phyloP scores from a whole-genome alignment of 2,888 invertebrate genomes.

The Polydrusus tereticollis region DNA sequence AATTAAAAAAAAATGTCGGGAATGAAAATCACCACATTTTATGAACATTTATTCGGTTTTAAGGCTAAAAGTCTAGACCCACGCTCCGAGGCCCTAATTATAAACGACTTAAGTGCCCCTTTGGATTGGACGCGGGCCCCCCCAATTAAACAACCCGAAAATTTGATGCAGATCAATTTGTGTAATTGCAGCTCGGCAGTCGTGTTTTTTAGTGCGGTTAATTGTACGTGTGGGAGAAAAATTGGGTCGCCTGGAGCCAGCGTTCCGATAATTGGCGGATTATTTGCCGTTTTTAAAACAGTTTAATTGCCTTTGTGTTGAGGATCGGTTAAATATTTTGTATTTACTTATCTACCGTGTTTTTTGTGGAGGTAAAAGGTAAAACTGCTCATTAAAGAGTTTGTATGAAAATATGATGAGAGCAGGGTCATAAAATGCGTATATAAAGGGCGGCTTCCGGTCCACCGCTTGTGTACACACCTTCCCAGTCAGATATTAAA shows the following conservation, averaged over 20 bases:
- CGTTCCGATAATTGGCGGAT: background rate
- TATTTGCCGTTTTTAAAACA: background rate
- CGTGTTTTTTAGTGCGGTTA: slow-evolving; percentile 2
- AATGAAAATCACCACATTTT: slow-evolving; percentile 22
- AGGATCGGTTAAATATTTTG: background rate
- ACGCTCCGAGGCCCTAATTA: slow-evolving; percentile 43
- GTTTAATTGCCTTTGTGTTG: background rate
- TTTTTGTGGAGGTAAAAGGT: too few relatives aligned
- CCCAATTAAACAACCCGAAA: slow-evolving; percentile 43
- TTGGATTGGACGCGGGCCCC: slow-evolving; percentile 33
- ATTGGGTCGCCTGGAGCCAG: background rate
- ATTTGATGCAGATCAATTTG: slow-evolving; percentile 32
- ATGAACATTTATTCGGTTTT: slow-evolving; percentile 24
- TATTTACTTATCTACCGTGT: background rate
- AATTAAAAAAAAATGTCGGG: background rate
- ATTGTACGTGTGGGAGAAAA: slow-evolving; percentile 14
- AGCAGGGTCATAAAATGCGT: too few relatives aligned
- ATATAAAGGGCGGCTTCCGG: background rate
- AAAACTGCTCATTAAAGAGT: too few relatives aligned
- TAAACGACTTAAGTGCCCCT: slow-evolving; percentile 42
- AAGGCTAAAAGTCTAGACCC: slow-evolving; percentile 42
- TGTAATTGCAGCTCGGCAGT: slow-evolving; percentile 26
- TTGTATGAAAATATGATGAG: too few relatives aligned
- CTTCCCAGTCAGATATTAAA: background rate
- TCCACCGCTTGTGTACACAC: background rate